These are phyloP conservation scores for Lithobius niger DNA, from an alignment of 1,140 invertebrate species.

Conservation along the genomic window DNA sequence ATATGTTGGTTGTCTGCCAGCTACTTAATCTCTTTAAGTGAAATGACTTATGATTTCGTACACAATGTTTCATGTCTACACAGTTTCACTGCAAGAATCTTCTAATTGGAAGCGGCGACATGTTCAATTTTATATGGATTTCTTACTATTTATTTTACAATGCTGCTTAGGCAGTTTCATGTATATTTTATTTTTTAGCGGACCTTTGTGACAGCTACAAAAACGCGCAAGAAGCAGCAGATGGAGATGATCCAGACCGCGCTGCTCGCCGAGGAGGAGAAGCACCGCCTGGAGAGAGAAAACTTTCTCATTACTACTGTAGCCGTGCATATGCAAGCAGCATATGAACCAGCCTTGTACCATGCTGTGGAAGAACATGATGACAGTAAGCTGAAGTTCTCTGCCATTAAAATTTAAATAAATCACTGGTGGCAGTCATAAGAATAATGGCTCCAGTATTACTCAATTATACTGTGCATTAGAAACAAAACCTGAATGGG, in stretches of 20 bases:
- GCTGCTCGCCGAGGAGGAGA: slow-evolving; percentile 87
- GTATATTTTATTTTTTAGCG: slow-evolving; percentile 42
- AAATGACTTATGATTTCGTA: too few relatives aligned
- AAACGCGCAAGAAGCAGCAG: slow-evolving; percentile 96
- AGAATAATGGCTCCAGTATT: too few relatives aligned
- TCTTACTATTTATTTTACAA: background rate
- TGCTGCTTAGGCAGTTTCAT: background rate
- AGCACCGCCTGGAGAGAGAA: slow-evolving; percentile 82
- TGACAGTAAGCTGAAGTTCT: slow-evolving; percentile 42
- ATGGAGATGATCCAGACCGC: slow-evolving; percentile 93
- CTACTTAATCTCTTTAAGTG: too few relatives aligned
- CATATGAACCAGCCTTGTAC: slow-evolving; percentile 86
- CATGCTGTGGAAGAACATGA: slow-evolving; percentile 70
- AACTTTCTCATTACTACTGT: slow-evolving; percentile 95
- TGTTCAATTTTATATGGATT: too few relatives aligned
- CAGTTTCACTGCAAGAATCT: too few relatives aligned
- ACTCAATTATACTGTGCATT: too few relatives aligned
- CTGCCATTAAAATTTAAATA: background rate
- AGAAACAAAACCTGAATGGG: too few relatives aligned
- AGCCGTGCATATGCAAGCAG: slow-evolving; percentile 85
- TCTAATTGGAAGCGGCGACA: too few relatives aligned
- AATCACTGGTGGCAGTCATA: too few relatives aligned
- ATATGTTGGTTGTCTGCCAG: too few relatives aligned
- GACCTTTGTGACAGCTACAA: slow-evolving; percentile 93
- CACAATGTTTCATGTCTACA: too few relatives aligned